Conservation (phyloP, 2,888 invertebrate species). For the Cheilosia vernalis region DNA sequence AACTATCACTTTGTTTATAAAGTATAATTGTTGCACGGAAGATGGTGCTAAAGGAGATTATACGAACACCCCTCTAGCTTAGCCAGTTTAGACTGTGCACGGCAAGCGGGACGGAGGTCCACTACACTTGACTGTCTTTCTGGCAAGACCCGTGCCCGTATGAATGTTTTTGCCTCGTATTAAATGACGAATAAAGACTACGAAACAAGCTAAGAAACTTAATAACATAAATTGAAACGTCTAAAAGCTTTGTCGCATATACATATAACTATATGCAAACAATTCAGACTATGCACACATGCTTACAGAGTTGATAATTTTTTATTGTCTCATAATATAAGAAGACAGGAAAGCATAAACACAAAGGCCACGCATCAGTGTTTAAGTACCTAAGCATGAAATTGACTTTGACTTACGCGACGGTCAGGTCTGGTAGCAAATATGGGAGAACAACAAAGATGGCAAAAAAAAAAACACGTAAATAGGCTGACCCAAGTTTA, state of each 20-base stretch:
- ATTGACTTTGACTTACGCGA: conserved; percentile 20
- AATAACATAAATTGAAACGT: conserved; percentile 49
- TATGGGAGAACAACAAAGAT: conserved; percentile 14
- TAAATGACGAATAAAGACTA: conserved; percentile 62
- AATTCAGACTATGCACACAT: conserved; percentile 15
- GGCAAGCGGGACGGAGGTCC: conserved; percentile 47
- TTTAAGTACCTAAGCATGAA: conserved; percentile 36
- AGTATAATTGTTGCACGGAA: conserved; percentile 60
- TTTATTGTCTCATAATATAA: conserved; percentile 6
- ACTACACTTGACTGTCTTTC: conserved; percentile 41
- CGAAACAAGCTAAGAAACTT: conserved; percentile 28
- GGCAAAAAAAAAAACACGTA: conserved; percentile 2
- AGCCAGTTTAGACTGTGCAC: conserved; percentile 20
- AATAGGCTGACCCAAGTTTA: conserved; percentile 19
- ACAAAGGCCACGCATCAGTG: conserved; percentile 36
- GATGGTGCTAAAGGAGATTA: conserved; percentile 52
- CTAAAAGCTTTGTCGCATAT: conserved; percentile 55
- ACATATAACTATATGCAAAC: conserved; percentile 1
- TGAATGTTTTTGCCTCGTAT: conserved; percentile 63
- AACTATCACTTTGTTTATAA: conserved; percentile 55
- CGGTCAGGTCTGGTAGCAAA: conserved; percentile 22
- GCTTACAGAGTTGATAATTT: conserved; percentile 35
- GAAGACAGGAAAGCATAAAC: conserved; percentile 25
- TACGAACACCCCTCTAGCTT: conserved; percentile 13
- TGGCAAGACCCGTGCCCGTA: conserved; percentile 19